phyloP scores from a whole-genome alignment of 1,140 invertebrate species.

The Argopecten irradians region DNA sequence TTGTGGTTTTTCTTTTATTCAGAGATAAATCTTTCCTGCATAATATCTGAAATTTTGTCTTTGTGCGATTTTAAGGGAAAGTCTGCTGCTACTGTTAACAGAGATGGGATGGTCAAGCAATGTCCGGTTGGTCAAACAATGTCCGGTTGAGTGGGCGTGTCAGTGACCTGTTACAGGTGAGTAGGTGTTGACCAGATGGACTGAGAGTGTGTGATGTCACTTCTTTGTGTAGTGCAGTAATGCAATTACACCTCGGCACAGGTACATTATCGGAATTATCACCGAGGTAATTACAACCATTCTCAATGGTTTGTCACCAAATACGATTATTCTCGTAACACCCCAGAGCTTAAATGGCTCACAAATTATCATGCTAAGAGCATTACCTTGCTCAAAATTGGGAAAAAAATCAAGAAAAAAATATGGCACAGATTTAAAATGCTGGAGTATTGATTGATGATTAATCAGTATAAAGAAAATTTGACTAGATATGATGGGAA shows the following conservation, averaged over 20 bases:
- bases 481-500: neutral
- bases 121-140: neutral
- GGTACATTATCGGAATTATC: slow-evolving; percentile 22
- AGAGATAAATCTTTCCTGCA: neutral
- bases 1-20: neutral
- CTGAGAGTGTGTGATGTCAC: neutral
- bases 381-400: slow-evolving; percentile 10
- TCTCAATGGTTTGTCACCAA: slow-evolving; percentile 16
- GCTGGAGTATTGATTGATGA: neutral
- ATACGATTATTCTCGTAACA: slow-evolving; percentile 22
- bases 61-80: neutral
- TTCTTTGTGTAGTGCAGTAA: slow-evolving; percentile 13
- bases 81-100: neutral
- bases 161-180: neutral
- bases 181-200: neutral
- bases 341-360: slow-evolving; percentile 14
- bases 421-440: slow-evolving; percentile 12
- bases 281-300: neutral
- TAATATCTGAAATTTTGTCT: neutral
- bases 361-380: neutral
- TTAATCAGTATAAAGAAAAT: neutral
- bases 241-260: neutral
- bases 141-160: neutral
- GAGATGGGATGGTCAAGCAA: neutral
- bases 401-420: neutral